phyloP scores from a whole-genome alignment of 2,797 vertebrate genomes.

The Myotis planiceps region DNA sequence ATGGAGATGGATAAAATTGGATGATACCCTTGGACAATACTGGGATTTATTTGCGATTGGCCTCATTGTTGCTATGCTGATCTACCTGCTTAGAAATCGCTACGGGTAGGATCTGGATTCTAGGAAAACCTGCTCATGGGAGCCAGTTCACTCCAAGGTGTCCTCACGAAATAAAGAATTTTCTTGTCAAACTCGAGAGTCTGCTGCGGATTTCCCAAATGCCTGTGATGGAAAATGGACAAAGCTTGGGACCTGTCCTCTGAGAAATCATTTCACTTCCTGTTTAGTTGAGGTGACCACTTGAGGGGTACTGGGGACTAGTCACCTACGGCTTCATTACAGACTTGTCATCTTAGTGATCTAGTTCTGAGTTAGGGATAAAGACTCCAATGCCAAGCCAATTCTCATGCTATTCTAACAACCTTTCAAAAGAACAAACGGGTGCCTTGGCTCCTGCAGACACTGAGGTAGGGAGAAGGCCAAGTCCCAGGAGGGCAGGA shows the following conservation, averaged over 20 bases:
- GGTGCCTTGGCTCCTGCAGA: background rate
- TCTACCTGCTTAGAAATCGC: constrained; percentile 71
- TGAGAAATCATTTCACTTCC: constrained; percentile 1
- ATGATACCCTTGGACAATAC: constrained; percentile 56
- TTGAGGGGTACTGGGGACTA: background rate
- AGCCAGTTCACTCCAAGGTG: constrained; percentile 21
- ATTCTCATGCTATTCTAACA: background rate
- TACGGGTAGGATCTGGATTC: constrained; percentile 52
- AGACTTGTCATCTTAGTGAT: background rate
- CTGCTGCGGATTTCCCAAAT: background rate
- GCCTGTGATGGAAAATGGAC: background rate
- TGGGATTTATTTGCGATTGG: constrained; percentile 82
- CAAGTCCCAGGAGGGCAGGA: background rate
- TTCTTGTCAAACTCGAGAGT: constrained; percentile 32
- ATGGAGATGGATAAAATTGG: constrained; percentile 72
- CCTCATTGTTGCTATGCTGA: constrained; percentile 70
- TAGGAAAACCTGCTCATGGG: background rate
- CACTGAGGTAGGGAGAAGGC: background rate
- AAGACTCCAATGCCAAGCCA: background rate
- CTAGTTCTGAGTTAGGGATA: background rate
- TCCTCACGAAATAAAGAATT: constrained; percentile 67
- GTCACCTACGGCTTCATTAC: background rate
- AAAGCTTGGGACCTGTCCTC: background rate
- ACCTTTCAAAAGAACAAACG: background rate
- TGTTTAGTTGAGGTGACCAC: background rate